A percentile compares a stretch with the other conserved stretches of the same genome.
These are phyloP conservation scores for Sinopyrophorus schimmeli DNA, from an alignment of 2,888 invertebrate species.

Conservation along the genomic window DNA sequence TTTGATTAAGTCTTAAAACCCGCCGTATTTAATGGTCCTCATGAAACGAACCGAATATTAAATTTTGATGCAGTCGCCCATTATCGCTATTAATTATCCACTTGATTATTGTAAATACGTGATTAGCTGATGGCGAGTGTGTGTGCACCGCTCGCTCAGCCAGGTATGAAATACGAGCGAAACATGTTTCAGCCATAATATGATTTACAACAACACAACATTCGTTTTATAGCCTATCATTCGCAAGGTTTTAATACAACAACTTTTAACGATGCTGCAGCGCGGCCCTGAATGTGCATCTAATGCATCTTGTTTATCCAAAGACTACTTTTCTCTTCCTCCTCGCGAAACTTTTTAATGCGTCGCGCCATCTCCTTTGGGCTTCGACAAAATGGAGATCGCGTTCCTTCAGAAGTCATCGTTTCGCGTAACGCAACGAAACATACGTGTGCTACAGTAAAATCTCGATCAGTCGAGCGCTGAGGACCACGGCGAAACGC, in stretches of 20 bases:
- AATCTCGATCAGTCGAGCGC: too few relatives aligned
- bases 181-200: constrained; percentile 44
- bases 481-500: too few relatives aligned
- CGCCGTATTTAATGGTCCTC: too few relatives aligned
- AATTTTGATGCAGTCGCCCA: constrained; percentile 9
- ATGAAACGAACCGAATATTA: too few relatives aligned
- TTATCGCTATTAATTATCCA: constrained; percentile 19
- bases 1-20: too few relatives aligned
- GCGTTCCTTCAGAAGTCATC: too few relatives aligned
- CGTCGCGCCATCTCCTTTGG: too few relatives aligned
- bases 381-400: too few relatives aligned
- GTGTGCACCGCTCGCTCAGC: constrained; percentile 27
- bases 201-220: constrained; percentile 47
- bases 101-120: constrained; percentile 18
- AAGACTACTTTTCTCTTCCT: too few relatives aligned
- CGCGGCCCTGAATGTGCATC: constrained; percentile 31
- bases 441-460: too few relatives aligned
- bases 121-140: constrained; percentile 7
- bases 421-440: too few relatives aligned
- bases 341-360: too few relatives aligned
- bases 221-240: constrained; percentile 48
- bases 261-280: constrained; percentile 45
- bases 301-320: constrained; percentile 30
- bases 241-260: constrained; percentile 46
- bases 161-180: constrained; percentile 36